These are phyloP conservation scores for Phyllotis vaccarum DNA, from an alignment of 2,797 vertebrate species.

Conservation along the genomic window DNA sequence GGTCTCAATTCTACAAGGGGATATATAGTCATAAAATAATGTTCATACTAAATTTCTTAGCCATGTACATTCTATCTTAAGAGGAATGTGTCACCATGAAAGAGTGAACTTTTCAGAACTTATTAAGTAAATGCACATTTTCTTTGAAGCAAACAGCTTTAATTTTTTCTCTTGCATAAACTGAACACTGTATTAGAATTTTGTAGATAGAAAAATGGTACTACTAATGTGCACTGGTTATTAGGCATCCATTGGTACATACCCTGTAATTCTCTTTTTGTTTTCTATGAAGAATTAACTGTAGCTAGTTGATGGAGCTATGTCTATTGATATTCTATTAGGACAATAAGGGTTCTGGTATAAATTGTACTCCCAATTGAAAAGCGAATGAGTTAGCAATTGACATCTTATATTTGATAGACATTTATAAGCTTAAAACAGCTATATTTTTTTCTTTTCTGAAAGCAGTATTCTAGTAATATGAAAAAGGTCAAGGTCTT, in stretches of 20 bases:
- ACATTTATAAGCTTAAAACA: slow-evolving; percentile 78
- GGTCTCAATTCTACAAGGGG: neutral
- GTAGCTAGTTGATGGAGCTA: slow-evolving; percentile 64
- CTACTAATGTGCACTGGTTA: neutral
- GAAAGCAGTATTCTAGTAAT: slow-evolving; percentile 86
- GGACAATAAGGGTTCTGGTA: slow-evolving; percentile 79
- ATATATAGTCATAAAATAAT: neutral
- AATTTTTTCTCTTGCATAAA: neutral
- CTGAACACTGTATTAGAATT: neutral
- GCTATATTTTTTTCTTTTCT: slow-evolving; percentile 82
- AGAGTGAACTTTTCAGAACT: neutral
- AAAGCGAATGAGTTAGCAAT: slow-evolving; percentile 78
- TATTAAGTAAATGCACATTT: neutral
- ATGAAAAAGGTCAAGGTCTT: slow-evolving; percentile 85
- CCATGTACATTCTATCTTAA: neutral
- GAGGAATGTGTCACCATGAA: rapidly evolving
- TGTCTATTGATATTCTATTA: slow-evolving; percentile 69
- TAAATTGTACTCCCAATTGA: slow-evolving; percentile 74
- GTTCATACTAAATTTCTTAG: neutral
- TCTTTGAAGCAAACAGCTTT: neutral
- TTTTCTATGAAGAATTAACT: slow-evolving; percentile 22
- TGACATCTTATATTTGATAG: slow-evolving; percentile 80
- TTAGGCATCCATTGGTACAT: neutral
- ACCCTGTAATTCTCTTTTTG: neutral
- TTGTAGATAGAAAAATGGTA: neutral